Base-by-base conservation (phyloP, 2,113 vertebrate genomes). In the Panthera tigris region DNA sequence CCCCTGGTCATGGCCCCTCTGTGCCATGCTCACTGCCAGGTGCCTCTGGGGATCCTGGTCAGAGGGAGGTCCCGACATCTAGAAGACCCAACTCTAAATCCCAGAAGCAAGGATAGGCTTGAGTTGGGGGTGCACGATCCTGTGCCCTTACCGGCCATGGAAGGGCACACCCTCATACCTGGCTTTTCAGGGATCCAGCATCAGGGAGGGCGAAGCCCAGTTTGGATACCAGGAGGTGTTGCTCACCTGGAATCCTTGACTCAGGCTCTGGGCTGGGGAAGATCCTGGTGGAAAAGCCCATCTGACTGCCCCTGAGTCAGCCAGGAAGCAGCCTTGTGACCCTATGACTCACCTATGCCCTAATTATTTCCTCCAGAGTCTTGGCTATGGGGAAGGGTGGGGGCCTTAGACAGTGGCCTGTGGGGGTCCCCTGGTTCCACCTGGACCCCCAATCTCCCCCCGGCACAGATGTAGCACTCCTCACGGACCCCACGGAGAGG, bases 321-420 rank as follows among this genome's bases (percentile, higher is more conserved):
- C 89, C 27, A 36, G 88, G 88, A 95, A 90, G 68, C 48, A 1
- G 93, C 89, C 85, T 83, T 80, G 80, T 90, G 94, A 84, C 71
- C 76, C 4, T 18, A 89, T 95, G 97, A 98, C 94, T 97, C 98
- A 97, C 94, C 96, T 97, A 95, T 50, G 74, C 94, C 36, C 87
- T 94, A 21, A 78, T 31, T 61, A 76, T 91, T 95, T 94, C 93
- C 93, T 92, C 57, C 10, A 23, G 65, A 83, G 76, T 21, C 19
- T 0, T 55, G 83, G 87, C 83, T 25, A 11, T 7, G 12, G 39
- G 92, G 71, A 91, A 82, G 78, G 39, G 57, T 7, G 29, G 69
- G 84, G 48, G 71, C 74, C 31, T 39, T 3, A 31, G 12, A 88
- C 33, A 39, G 52, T 4, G 1, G 80, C 18, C 81, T 23, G 0